phyloP scores from a whole-genome alignment of 2,888 invertebrate genomes.

The Rhagonycha fulva region DNA sequence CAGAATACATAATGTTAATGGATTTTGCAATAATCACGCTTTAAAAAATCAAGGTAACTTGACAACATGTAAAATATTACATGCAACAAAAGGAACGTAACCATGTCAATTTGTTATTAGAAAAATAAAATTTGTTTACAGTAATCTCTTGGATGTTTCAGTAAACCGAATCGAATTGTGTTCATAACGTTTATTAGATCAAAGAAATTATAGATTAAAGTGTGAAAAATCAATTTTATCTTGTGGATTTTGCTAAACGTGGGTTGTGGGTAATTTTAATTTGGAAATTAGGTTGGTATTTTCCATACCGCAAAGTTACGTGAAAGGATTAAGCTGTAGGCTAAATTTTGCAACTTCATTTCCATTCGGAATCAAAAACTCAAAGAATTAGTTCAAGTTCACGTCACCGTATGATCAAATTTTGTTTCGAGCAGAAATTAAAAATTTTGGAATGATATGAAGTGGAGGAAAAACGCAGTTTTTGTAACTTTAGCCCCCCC shows the following conservation, averaged over 20 bases:
- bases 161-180: neutral
- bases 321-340: neutral
- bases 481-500: too few relatives aligned
- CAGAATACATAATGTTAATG: neutral
- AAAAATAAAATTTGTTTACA: neutral
- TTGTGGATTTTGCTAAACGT: neutral
- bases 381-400: neutral
- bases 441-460: neutral
- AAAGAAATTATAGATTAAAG: neutral
- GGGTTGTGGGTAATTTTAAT: too few relatives aligned
- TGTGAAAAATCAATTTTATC: neutral
- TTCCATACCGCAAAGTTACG: neutral
- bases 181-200: neutral
- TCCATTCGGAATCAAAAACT: neutral
- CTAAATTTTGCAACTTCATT: neutral
- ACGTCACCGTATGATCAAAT: neutral
- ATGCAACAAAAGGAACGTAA: neutral
- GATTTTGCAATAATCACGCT: neutral
- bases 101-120: neutral
- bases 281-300: neutral
- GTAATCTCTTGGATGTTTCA: neutral
- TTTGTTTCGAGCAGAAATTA: neutral
- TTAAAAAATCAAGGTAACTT: conserved; percentile 1
- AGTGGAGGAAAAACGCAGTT: too few relatives aligned
- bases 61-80: neutral